Conservation (phyloP, 1,140 invertebrate species). For the Zaprionus africanus region DNA sequence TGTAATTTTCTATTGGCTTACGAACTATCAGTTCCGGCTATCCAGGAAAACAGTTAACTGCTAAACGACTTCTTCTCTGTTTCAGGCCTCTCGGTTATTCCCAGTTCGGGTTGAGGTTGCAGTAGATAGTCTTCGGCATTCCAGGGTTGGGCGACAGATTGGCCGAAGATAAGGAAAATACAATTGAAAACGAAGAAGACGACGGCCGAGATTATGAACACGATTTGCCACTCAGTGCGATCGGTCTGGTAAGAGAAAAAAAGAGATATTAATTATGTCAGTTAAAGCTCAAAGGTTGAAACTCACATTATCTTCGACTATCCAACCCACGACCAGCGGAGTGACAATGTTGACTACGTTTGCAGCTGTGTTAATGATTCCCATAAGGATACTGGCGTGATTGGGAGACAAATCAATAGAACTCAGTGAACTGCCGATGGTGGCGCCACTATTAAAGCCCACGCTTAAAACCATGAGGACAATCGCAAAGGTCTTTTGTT, state of each 20-base stretch:
- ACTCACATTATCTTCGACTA: constrained; percentile 87
- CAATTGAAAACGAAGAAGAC: constrained; percentile 70
- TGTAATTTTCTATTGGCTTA: constrained; percentile 88
- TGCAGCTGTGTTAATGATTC: constrained; percentile 90
- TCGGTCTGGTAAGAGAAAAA: constrained; percentile 87
- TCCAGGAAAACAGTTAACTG: not conserved
- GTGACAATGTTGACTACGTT: constrained; percentile 90
- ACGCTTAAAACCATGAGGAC: constrained; percentile 89
- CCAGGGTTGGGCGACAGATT: constrained; percentile 93
- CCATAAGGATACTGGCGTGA: constrained; percentile 88
- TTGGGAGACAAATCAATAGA: constrained; percentile 91
- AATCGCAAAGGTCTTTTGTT: constrained; percentile 86
- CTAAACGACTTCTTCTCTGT: constrained; percentile 9
- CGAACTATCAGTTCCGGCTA: constrained; percentile 77
- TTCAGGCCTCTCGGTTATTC: not conserved
- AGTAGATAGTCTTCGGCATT: constrained; percentile 91
- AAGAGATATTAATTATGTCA: not conserved
- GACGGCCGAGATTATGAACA: constrained; percentile 68
- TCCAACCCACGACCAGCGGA: constrained; percentile 87
- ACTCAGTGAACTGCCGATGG: constrained; percentile 88
- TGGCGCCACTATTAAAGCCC: constrained; percentile 90
- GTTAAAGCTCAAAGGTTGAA: not conserved
- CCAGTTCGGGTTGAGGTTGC: constrained; percentile 23
- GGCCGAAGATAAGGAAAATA: constrained; percentile 86
- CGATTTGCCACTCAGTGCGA: constrained; percentile 90